Evolutionary conservation across 2,888 invertebrate species (phyloP).

Genomic region (Mesoligia furuncula): DNA sequence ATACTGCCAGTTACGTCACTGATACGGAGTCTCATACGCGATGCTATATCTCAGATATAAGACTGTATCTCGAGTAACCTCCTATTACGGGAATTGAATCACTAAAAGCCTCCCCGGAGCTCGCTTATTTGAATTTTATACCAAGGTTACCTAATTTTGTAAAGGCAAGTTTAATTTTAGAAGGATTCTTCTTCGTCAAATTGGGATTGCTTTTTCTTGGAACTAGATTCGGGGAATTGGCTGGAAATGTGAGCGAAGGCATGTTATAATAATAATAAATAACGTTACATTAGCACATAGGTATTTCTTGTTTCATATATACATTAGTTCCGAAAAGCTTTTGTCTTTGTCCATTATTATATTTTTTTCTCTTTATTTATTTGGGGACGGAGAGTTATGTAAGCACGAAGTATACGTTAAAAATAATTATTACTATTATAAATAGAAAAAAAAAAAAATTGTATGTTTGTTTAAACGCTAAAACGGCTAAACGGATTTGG

Average conservation of each 20-base stretch:
- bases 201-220: constrained; percentile 39
- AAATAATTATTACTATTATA: neutral
- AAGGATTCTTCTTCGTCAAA: constrained; percentile 52
- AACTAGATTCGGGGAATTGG: constrained; percentile 20
- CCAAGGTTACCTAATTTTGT: constrained; percentile 59
- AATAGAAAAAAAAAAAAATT: neutral
- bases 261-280: too few species aligned
- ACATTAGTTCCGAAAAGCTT: neutral
- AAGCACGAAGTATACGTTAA: neutral
- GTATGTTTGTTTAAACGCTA: too few species aligned
- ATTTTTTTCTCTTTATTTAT: neutral
- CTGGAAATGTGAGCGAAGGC: constrained; percentile 6
- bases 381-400: neutral
- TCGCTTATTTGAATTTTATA: constrained; percentile 66
- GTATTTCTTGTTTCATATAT: neutral
- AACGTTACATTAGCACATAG: neutral
- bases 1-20: constrained; percentile 20
- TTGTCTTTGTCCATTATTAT: neutral
- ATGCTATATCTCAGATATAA: constrained; percentile 31
- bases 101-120: constrained; percentile 63
- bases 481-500: too few species aligned
- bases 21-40: constrained; percentile 23
- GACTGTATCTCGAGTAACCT: constrained; percentile 66
- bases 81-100: constrained; percentile 73
- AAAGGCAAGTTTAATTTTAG: constrained; percentile 57